These are phyloP conservation scores for Phaetusa simplex DNA, from an alignment of 2,113 vertebrate species.

Conservation along the genomic window DNA sequence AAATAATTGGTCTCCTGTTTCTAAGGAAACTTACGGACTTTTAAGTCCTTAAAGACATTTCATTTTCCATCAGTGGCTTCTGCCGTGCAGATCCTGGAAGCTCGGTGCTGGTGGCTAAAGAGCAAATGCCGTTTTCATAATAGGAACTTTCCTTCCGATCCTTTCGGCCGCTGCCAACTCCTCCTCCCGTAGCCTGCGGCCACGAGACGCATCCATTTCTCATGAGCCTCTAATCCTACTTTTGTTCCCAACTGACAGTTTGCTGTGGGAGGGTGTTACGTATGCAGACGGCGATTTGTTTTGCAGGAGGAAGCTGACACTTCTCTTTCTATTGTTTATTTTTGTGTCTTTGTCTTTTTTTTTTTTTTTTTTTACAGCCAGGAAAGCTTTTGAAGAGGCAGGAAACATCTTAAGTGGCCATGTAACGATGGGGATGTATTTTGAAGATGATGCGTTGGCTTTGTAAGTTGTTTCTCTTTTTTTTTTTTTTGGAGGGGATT, in stretches of 20 bases:
- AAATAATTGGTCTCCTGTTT: background rate
- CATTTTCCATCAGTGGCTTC: background rate
- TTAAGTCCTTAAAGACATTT: background rate
- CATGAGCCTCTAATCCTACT: background rate
- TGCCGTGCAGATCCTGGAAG: background rate
- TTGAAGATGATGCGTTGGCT: constrained; percentile 66
- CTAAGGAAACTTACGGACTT: background rate
- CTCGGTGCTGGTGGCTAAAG: background rate
- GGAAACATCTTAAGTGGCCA: constrained; percentile 79
- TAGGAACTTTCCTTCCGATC: background rate
- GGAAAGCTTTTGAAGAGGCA: constrained; percentile 78
- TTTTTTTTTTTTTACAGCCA: constrained; percentile 71
- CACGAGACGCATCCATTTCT: background rate
- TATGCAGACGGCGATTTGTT: background rate
- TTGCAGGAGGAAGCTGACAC: background rate
- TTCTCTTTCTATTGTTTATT: background rate
- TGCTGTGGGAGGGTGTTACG: background rate
- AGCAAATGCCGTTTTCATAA: background rate
- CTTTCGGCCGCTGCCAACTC: background rate
- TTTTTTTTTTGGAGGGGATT: background rate
- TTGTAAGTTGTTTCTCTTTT: constrained; percentile 70
- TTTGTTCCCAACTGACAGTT: background rate
- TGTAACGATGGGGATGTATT: constrained; percentile 79
- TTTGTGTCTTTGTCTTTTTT: background rate
- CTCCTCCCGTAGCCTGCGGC: background rate